Conservation (phyloP, 2,888 invertebrate species). For the Stomorhina lunata region DNA sequence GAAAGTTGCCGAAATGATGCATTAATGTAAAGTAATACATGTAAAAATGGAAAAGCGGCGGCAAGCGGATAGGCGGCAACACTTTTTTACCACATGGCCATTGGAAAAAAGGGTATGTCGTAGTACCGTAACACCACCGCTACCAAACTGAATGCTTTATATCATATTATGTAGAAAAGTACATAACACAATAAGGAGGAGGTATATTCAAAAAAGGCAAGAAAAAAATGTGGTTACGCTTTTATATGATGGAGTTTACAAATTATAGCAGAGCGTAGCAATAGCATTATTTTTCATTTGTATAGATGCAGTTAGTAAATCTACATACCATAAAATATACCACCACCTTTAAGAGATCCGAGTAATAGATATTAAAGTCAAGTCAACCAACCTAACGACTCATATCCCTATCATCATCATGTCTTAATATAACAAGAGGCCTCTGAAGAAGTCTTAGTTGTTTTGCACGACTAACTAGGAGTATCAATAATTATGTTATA, state of each 20-base stretch:
- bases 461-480: conserved; percentile 43
- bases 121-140: conserved; percentile 65
- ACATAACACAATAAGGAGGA: conserved; percentile 63
- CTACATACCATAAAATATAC: conserved; percentile 61
- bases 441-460: conserved; percentile 75
- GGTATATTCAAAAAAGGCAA: conserved; percentile 62
- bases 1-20: conserved; percentile 36
- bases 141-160: conserved; percentile 44
- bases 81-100: conserved; percentile 68
- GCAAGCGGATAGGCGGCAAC: conserved; percentile 66
- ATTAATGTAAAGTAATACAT: conserved; percentile 29
- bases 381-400: conserved; percentile 48
- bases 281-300: conserved; percentile 55
- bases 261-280: conserved; percentile 61
- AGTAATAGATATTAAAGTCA: conserved; percentile 38
- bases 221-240: conserved; percentile 65
- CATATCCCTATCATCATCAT: conserved; percentile 80
- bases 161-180: not conserved
- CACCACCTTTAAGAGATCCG: conserved; percentile 57
- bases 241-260: conserved; percentile 57
- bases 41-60: conserved; percentile 54
- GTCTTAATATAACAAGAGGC: conserved; percentile 76
- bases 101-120: conserved; percentile 69
- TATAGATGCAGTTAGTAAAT: conserved; percentile 56
- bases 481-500: conserved; percentile 24